Evolutionary conservation across 2,113 vertebrate species (phyloP).

Genomic region (Clupea harengus): DNA sequence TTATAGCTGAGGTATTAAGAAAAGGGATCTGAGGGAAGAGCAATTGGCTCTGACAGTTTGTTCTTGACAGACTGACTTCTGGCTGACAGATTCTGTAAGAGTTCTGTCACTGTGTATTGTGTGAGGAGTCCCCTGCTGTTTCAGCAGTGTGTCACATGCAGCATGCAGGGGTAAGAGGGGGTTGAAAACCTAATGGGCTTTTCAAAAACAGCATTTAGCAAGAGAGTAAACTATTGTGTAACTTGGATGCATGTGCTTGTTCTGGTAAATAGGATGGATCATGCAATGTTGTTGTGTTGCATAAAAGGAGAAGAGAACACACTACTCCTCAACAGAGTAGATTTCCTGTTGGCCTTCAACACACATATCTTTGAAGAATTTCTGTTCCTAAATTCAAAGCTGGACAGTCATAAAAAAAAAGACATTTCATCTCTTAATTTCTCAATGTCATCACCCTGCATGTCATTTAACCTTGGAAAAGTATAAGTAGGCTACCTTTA

Average conservation of each 20-base stretch:
- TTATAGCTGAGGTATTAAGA: background rate
- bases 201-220: background rate
- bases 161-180: background rate
- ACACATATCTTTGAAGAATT: too few relatives aligned
- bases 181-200: background rate
- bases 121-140: slow-evolving; percentile 33
- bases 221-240: background rate
- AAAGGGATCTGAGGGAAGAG: background rate
- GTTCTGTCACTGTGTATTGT: background rate
- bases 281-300: background rate
- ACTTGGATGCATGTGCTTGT: background rate
- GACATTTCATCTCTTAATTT: too few relatives aligned
- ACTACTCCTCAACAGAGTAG: too few relatives aligned
- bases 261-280: background rate
- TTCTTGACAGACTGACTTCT: background rate
- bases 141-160: slow-evolving; percentile 8
- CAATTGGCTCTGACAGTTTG: background rate
- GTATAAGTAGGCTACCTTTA: too few relatives aligned
- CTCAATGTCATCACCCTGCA: too few relatives aligned
- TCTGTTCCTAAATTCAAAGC: too few relatives aligned
- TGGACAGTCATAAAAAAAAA: too few relatives aligned
- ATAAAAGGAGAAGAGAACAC: too few relatives aligned
- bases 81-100: background rate
- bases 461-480: too few relatives aligned
- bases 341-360: too few relatives aligned